Evolutionary conservation across 1,140 invertebrate species (phyloP).

Genomic region (Monomorium pharaonis): DNA sequence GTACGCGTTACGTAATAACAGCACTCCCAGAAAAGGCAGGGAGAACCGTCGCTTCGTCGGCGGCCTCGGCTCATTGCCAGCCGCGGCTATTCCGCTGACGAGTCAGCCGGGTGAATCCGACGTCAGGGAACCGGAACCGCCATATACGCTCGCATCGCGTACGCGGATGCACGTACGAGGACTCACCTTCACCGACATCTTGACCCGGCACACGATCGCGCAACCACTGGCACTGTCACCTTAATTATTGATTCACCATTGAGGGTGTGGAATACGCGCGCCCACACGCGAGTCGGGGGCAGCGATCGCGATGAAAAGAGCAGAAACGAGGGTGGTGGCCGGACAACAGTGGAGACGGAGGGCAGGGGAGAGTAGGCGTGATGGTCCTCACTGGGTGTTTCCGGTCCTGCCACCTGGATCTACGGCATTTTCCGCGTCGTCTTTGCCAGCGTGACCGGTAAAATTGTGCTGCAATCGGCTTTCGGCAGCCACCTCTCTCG

Average conservation of each 20-base stretch:
- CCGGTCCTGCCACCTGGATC: not conserved
- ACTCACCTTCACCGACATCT: conserved; percentile 84
- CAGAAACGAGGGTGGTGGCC: not conserved
- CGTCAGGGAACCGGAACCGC: not conserved
- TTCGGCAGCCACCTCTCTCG: conserved; percentile 57
- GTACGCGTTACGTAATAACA: conserved; percentile 25
- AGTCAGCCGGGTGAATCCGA: not conserved
- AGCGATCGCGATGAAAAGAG: not conserved
- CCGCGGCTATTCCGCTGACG: no score
- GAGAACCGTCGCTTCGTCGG: not conserved
- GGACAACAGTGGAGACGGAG: not conserved
- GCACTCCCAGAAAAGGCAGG: not conserved
- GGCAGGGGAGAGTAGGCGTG: not conserved
- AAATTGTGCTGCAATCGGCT: conserved; percentile 47
- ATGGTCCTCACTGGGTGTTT: not conserved
- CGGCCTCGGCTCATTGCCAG: not conserved
- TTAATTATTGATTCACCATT: conserved; percentile 72
- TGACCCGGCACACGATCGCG: conserved; percentile 68
- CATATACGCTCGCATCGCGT: not conserved
- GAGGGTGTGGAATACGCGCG: conserved; percentile 37
- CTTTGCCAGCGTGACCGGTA: conserved; percentile 47
- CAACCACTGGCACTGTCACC: conserved; percentile 72
- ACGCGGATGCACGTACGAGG: conserved; percentile 19
- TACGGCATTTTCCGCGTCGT: conserved; percentile 68
- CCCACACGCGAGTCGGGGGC: not conserved